Evolutionary conservation across 2,113 vertebrate species (phyloP).

Genomic region (Alosa alosa): DNA sequence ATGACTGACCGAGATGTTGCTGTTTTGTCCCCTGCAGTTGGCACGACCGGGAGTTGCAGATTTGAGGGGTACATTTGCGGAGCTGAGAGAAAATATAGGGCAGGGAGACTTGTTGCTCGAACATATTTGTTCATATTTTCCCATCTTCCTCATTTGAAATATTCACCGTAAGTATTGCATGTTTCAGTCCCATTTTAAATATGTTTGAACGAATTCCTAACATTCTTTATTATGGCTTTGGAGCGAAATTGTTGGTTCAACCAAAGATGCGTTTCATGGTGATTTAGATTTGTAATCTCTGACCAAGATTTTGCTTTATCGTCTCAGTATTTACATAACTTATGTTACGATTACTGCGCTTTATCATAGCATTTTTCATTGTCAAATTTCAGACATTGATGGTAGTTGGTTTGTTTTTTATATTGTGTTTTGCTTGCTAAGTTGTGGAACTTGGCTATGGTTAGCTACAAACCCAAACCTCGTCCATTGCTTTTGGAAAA

Average conservation of each 20-base stretch:
- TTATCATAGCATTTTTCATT: neutral
- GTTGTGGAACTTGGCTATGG: neutral
- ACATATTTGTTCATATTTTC: slow-evolving; percentile 62
- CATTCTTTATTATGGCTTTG: slow-evolving; percentile 11
- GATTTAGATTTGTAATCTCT: too few relatives aligned
- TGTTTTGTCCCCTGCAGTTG: slow-evolving; percentile 82
- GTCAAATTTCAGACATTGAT: neutral
- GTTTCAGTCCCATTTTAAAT: neutral
- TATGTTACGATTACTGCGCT: neutral
- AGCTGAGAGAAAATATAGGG: slow-evolving; percentile 83
- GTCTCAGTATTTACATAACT: neutral
- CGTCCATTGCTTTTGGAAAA: neutral
- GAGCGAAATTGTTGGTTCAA: neutral
- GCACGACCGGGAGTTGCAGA: slow-evolving; percentile 81
- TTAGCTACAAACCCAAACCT: slow-evolving; percentile 7
- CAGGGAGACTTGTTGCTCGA: slow-evolving; percentile 89
- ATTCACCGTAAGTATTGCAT: slow-evolving; percentile 67
- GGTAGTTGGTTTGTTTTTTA: neutral
- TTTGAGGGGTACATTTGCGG: slow-evolving; percentile 87
- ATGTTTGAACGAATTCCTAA: slow-evolving; percentile 20
- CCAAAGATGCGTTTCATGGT: neutral
- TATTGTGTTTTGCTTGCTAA: slow-evolving; percentile 8
- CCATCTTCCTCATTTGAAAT: slow-evolving; percentile 54
- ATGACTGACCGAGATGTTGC: slow-evolving; percentile 83
- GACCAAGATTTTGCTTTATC: too few relatives aligned